A percentile compares a stretch with the other conserved stretches of the same genome.
Conservation (phyloP, 2,113 vertebrate genomes). For the Aldabrachelys gigantea region DNA sequence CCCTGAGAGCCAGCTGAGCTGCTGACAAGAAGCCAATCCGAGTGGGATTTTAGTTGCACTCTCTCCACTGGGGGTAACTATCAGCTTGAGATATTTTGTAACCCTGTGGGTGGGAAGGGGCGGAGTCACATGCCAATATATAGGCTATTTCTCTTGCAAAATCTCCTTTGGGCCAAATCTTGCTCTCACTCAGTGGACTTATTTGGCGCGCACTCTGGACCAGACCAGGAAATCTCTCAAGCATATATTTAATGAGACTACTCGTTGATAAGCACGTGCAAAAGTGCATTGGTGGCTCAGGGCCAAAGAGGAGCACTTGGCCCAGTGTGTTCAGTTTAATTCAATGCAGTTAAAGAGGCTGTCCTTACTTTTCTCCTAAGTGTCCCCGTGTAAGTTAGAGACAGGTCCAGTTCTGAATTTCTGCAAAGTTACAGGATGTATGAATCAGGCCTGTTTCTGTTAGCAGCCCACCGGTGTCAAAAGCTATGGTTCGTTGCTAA, state of each 20-base stretch:
- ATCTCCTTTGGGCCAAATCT: neutral
- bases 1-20: neutral
- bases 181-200: neutral
- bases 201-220: neutral
- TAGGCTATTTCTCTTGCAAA: neutral
- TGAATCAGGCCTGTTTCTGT: neutral
- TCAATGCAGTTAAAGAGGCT: rapidly evolving
- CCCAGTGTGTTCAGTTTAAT: neutral
- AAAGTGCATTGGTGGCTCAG: neutral
- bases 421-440: rapidly evolving
- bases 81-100: neutral
- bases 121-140: neutral
- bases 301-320: rapidly evolving
- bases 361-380: neutral
- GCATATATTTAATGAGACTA: neutral
- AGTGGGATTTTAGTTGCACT: neutral
- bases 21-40: neutral
- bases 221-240: neutral
- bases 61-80: neutral
- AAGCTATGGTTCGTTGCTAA: neutral
- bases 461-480: rapidly evolving
- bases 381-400: neutral
- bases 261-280: neutral
- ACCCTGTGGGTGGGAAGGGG: neutral
- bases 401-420: neutral